Evolutionary conservation across 2,888 invertebrate species (phyloP).

Genomic region (Lochmaea crataegi): DNA sequence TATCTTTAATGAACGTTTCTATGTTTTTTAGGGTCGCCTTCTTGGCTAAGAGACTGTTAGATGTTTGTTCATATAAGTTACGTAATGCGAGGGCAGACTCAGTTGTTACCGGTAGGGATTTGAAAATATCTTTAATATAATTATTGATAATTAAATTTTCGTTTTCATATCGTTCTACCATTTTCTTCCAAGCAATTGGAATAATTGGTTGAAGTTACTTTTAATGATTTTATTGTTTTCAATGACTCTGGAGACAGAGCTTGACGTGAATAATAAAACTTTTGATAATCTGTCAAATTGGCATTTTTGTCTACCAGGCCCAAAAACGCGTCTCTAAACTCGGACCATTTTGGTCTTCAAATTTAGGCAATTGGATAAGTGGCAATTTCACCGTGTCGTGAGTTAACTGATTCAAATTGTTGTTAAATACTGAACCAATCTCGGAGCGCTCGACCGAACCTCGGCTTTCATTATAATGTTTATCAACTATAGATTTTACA

Average conservation of each 20-base stretch:
- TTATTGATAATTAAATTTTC: background rate
- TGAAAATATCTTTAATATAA: background rate
- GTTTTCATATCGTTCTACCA: constrained; percentile 5
- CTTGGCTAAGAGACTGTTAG: background rate
- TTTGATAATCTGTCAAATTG: constrained; percentile 4
- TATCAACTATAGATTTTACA: background rate
- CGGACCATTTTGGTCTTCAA: background rate
- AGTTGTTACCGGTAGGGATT: background rate
- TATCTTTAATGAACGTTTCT: background rate
- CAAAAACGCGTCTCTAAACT: background rate
- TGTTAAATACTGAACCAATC: background rate
- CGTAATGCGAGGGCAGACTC: constrained; percentile 1
- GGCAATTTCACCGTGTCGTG: background rate
- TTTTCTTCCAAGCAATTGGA: background rate
- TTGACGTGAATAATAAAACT: background rate
- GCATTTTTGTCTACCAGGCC: background rate
- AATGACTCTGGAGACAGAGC: background rate
- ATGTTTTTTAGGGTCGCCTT: background rate
- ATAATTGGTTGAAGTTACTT: background rate
- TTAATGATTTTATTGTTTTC: constrained; percentile 4
- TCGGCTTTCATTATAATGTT: background rate
- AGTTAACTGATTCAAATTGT: background rate
- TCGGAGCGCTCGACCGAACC: background rate
- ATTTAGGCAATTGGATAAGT: background rate
- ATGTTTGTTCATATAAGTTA: constrained; percentile 8